Conservation (phyloP, 1,140 invertebrate species). For the Tetramorium simillimum region DNA sequence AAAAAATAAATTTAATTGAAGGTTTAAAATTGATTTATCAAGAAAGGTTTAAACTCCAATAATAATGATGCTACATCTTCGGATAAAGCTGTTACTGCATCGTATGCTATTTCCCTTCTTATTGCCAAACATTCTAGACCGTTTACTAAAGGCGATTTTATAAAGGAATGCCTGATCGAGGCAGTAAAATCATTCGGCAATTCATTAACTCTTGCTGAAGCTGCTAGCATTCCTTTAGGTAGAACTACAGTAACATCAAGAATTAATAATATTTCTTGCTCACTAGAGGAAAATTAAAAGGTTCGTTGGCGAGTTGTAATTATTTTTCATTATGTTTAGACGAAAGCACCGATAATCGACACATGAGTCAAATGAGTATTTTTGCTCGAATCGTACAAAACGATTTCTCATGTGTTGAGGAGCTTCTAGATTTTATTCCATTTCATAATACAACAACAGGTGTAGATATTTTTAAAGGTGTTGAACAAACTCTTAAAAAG, state of each 20-base stretch:
- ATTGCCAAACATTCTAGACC: not conserved
- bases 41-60: too few species aligned
- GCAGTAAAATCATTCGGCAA: not conserved
- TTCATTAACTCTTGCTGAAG: not conserved
- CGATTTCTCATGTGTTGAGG: not conserved
- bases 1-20: not conserved
- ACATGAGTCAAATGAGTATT: not conserved
- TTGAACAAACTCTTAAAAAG: not conserved
- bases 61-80: too few species aligned
- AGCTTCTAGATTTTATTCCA: not conserved
- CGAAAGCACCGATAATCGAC: not conserved
- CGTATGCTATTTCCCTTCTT: too few species aligned
- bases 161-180: not conserved
- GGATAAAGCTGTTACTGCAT: too few species aligned
- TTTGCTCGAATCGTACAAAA: not conserved
- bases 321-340: not conserved
- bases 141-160: not conserved
- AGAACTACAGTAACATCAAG: not conserved
- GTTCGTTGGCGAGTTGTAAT: not conserved
- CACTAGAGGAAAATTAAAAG: not conserved
- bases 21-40: too few species aligned
- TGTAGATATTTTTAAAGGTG: not conserved
- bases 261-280: not conserved
- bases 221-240: not conserved
- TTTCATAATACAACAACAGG: not conserved